A percentile compares a stretch with the other conserved stretches of the same genome.
phyloP scores from a whole-genome alignment of 2,888 invertebrate genomes.

The Agrotis ipsilon region DNA sequence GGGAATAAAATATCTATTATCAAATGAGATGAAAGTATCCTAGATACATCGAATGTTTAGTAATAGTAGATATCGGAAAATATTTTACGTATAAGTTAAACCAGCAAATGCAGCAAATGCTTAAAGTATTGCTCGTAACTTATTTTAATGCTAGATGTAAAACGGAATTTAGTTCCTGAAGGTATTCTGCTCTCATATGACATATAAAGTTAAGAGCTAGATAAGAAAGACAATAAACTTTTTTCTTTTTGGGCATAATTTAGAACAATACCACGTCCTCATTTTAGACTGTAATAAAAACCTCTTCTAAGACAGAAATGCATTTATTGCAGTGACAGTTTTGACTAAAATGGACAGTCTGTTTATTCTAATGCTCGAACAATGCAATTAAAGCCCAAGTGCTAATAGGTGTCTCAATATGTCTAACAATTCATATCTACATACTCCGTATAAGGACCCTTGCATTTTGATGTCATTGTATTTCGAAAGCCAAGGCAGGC shows the following conservation, averaged over 20 bases:
- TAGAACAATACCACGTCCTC: slow-evolving; percentile 45
- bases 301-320: slow-evolving; percentile 36
- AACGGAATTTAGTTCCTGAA: slow-evolving; percentile 11
- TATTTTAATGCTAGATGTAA: not conserved
- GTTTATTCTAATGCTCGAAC: slow-evolving; percentile 76
- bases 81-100: not conserved
- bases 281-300: slow-evolving; percentile 25
- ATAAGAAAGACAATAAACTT: not conserved
- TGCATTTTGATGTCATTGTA: slow-evolving; percentile 67
- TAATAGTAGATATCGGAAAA: not conserved
- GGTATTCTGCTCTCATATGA: not conserved
- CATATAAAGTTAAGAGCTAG: slow-evolving; percentile 6
- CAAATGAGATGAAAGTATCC: not conserved
- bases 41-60: not conserved
- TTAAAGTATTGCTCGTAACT: not conserved
- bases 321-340: slow-evolving; percentile 50
- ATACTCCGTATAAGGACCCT: slow-evolving; percentile 60
- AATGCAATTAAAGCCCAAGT: slow-evolving; percentile 76
- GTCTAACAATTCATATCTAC: slow-evolving; percentile 70
- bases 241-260: slow-evolving; percentile 18
- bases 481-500: slow-evolving; percentile 24
- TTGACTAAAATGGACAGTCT: slow-evolving; percentile 60
- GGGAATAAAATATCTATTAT: too few relatives aligned
- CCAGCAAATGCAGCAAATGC: too few relatives aligned
- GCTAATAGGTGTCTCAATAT: slow-evolving; percentile 60